Evolutionary conservation across 2,113 vertebrate species (phyloP), one percentile per base, ranked within the genome.

Genomic region (Anolis sagrei): DNA sequence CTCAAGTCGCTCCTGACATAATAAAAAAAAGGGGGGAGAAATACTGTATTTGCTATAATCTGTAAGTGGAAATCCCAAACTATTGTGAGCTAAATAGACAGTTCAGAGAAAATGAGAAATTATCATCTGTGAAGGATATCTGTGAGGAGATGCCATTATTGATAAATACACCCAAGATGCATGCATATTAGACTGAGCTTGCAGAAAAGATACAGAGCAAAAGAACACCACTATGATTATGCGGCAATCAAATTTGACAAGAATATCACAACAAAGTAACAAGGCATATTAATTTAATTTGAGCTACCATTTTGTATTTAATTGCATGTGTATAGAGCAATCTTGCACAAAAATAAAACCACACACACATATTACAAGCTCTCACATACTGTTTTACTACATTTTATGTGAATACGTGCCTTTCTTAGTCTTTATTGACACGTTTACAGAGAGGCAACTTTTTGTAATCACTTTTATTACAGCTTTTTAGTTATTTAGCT

Each of bases 91-190:
- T 88, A 89, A 92, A 90, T 87, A 91, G 85, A 84, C 72, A 9
- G 68, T 88, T 89, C 61, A 91, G 48, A 88, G 95, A 94, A 93
- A 94, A 92, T 95, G 94, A 95, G 93, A 91, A 90, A 80, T 80
- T 79, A 75, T 72, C 76, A 49, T 84, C 85, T 75, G 54, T 61
- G 87, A 80, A 87, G 48, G 23, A 5, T 86, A 89, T 90, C 84
- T 82, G 62, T 6, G 75, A 88, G 83, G 91, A 91, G 88, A 88
- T 86, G 81, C 88, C 88, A 76, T 77, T 85, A 62, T 21, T 90
- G 95, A 93, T 94, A 94, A 94, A 95, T 94, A 95, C 49, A 86
- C 68, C 39, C 80, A 90, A 92, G 90, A 85, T 90, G 89, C 48
- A 90, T 64, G 77, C 88, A 85, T 44, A 16, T 90, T 82, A 86